phyloP scores from a whole-genome alignment of 1,140 invertebrate species.

The Drosophila pandora region DNA sequence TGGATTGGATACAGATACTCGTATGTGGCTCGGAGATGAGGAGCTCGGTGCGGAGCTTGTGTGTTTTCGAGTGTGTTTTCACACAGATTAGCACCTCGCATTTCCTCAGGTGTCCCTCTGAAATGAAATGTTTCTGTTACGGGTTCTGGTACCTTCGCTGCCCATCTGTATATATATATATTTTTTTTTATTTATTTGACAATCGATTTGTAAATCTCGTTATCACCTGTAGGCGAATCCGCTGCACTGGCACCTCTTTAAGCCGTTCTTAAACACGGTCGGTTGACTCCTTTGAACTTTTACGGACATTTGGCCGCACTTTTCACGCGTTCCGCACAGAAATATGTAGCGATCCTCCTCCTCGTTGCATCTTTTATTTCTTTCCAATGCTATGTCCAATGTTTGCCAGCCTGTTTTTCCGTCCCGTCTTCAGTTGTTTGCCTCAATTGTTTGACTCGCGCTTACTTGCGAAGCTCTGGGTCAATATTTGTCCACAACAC shows the following conservation, averaged over 20 bases:
- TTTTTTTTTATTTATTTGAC: constrained; percentile 50
- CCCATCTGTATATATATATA: constrained; percentile 1
- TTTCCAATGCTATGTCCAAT: constrained; percentile 16
- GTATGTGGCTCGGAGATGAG: constrained; percentile 22
- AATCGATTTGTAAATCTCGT: constrained; percentile 82
- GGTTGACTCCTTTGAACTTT: constrained; percentile 64
- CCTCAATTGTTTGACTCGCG: constrained; percentile 76
- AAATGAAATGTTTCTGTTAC: constrained; percentile 2
- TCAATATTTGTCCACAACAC: constrained; percentile 78
- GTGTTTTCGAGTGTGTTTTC: constrained; percentile 16
- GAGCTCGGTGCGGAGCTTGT: constrained; percentile 3
- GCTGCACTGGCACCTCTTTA: constrained; percentile 32
- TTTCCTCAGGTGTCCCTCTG: constrained; percentile 49
- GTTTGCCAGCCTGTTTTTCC: constrained; percentile 46
- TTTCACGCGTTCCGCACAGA: constrained; percentile 46
- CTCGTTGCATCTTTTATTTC: neutral
- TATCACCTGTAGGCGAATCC: constrained; percentile 57
- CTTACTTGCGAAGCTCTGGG: constrained; percentile 78
- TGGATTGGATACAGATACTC: constrained; percentile 16
- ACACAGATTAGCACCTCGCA: constrained; percentile 41
- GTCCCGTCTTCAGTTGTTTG: constrained; percentile 54
- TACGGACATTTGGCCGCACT: constrained; percentile 36
- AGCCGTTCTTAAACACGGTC: constrained; percentile 70
- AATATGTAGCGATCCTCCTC: constrained; percentile 38
- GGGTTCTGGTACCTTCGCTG: constrained; percentile 2